Evolutionary conservation across 2,888 invertebrate species (phyloP).

Genomic region (Polydesmus complanatus): DNA sequence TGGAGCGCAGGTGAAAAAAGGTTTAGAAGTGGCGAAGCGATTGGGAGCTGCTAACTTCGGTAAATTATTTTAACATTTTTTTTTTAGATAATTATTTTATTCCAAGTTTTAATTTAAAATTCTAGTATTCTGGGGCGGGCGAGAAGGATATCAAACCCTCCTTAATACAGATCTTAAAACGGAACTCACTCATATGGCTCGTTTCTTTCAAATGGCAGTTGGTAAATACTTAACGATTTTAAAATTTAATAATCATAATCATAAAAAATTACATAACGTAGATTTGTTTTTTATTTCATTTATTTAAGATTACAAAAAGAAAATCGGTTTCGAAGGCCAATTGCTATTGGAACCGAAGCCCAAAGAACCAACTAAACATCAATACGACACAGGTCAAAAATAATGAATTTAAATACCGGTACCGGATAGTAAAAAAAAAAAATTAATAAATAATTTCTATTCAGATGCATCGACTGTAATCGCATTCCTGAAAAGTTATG

Average conservation of each 20-base stretch:
- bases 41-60: conserved; percentile 46
- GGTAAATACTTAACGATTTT: conserved; percentile 25
- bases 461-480: conserved; percentile 47
- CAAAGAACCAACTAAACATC: conserved; percentile 40
- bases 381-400: conserved; percentile 42
- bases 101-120: neutral
- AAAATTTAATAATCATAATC: neutral
- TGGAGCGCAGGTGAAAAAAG: conserved; percentile 46
- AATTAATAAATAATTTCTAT: conserved; percentile 5
- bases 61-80: conserved; percentile 19
- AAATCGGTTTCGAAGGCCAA: conserved; percentile 46
- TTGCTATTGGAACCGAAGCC: conserved; percentile 41
- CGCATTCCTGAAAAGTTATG: conserved; percentile 45
- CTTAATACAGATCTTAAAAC: conserved; percentile 45
- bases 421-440: neutral
- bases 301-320: conserved; percentile 45
- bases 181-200: conserved; percentile 47
- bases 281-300: neutral
- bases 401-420: neutral
- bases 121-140: conserved; percentile 42
- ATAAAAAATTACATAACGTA: neutral
- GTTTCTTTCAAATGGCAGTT: conserved; percentile 45
- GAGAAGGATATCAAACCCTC: conserved; percentile 45
- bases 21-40: conserved; percentile 46
- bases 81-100: too few species aligned